phyloP scores from a whole-genome alignment of 2,888 invertebrate species.

The Acanthosepion esculentum region DNA sequence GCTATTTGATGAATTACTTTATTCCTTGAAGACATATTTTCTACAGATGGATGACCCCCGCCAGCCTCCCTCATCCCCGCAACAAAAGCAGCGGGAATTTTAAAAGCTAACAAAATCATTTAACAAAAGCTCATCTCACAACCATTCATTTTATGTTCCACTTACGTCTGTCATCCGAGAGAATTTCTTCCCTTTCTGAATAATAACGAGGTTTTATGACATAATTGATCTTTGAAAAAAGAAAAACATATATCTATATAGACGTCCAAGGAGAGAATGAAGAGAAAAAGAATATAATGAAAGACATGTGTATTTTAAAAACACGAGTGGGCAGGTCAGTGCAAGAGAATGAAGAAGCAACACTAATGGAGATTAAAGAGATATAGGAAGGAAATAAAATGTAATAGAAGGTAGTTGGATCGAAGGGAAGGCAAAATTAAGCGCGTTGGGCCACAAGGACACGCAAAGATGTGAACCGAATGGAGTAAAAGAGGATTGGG shows the following conservation, averaged over 20 bases:
- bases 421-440: too few species aligned
- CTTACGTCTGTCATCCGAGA: not conserved
- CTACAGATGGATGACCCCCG: not conserved
- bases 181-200: not conserved
- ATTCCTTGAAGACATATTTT: not conserved
- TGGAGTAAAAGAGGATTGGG: not conserved
- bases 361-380: not conserved
- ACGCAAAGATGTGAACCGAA: not conserved
- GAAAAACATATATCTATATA: too few species aligned
- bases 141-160: not conserved
- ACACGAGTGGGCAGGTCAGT: not conserved
- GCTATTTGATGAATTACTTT: not conserved
- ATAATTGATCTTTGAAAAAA: not conserved
- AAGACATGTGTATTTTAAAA: too few species aligned
- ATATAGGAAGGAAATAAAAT: too few species aligned
- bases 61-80: not conserved
- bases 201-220: not conserved
- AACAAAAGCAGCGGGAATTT: not conserved
- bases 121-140: not conserved
- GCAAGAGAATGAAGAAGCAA: not conserved
- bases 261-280: too few species aligned
- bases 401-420: too few species aligned
- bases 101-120: not conserved
- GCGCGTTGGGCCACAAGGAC: not conserved
- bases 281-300: too few species aligned